phyloP scores from a whole-genome alignment of 2,888 invertebrate genomes.

The Taenaris catops region DNA sequence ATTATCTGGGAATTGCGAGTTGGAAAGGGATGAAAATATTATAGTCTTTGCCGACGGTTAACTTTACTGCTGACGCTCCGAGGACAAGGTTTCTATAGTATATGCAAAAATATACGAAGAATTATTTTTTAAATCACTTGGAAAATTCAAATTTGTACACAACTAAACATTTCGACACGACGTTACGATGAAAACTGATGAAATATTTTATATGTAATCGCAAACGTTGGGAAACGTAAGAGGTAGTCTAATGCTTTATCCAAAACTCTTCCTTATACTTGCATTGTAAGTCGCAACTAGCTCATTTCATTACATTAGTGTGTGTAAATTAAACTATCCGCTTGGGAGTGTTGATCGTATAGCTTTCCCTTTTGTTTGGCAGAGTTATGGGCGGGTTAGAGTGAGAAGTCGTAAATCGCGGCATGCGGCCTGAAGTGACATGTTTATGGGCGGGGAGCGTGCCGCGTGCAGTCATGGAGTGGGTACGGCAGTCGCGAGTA shows the following conservation, averaged over 20 bases:
- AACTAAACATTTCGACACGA: neutral
- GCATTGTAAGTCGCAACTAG: constrained; percentile 61
- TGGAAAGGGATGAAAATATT: constrained; percentile 75
- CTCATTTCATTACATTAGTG: constrained; percentile 67
- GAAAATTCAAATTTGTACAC: neutral
- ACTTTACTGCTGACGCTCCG: constrained; percentile 54
- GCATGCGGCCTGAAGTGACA: constrained; percentile 68
- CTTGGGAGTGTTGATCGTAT: constrained; percentile 77
- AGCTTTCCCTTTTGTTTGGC: constrained; percentile 79
- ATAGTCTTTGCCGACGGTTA: constrained; percentile 67
- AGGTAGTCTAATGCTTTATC: constrained; percentile 30
- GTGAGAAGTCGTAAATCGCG: constrained; percentile 77
- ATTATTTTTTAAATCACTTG: constrained; percentile 4
- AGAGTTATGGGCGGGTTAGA: constrained; percentile 75
- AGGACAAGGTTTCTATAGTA: constrained; percentile 60
- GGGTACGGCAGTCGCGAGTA: constrained; percentile 70
- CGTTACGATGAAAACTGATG: too few relatives aligned
- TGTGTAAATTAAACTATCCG: constrained; percentile 78
- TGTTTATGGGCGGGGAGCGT: constrained; percentile 75
- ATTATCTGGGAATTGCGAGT: constrained; percentile 81
- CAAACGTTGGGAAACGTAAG: neutral
- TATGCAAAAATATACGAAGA: constrained; percentile 39
- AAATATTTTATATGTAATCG: too few relatives aligned
- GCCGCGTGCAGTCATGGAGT: constrained; percentile 51
- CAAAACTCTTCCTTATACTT: constrained; percentile 38